Base-by-base conservation (phyloP, 2,797 vertebrate genomes). In the Momotus momota region DNA sequence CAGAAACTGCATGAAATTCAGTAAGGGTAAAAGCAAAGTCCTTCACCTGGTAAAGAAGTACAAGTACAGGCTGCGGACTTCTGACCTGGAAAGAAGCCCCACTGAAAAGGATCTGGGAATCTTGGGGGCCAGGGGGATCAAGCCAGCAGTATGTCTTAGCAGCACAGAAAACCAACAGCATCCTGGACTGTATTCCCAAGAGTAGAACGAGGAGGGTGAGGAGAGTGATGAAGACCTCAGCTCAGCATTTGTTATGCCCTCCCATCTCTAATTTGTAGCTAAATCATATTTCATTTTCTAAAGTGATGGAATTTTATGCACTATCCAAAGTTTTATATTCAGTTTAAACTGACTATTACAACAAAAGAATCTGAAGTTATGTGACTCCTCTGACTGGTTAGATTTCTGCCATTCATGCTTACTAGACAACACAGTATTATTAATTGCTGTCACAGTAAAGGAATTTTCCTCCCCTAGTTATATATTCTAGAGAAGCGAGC, bases 331-430 rank as follows among this genome's bases (percentile, higher is more conserved):
- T 52, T 91, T 90, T 94, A 70, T 38, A 67, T 78, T 17, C 52
- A 85, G 70, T 46, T 92, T 95, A 88, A 82, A 84, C 43, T 65
- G 89, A 58, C 31, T 55, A 74, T 79, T 77, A 72, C 67, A 93
- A 93, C 75, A 90, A 94, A 96, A 84, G 90, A 92, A 94, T 49
- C 64, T 88, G 67, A 96, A 94, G 93, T 81, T 88, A 88, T 40
- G 55, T 46, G 71, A 75, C 64, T 89, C 54, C 55, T 85, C 55
- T 55, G n/a, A 78, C 79, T 91, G 43, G 71, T 81, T 94, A 90
- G 46, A 66, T 96, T 95, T 95, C 83, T 93, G 79, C 86, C 75
- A 80, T 80, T 94, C 93, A 86, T 74, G 77, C 83, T 88, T 86
- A 91, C 84, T 74, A 94, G 88, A 89, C 51, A 95, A 73, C 60